These are phyloP conservation scores for Ibidorhyncha struthersii DNA, from an alignment of 2,113 vertebrate species.

Conservation along the genomic window DNA sequence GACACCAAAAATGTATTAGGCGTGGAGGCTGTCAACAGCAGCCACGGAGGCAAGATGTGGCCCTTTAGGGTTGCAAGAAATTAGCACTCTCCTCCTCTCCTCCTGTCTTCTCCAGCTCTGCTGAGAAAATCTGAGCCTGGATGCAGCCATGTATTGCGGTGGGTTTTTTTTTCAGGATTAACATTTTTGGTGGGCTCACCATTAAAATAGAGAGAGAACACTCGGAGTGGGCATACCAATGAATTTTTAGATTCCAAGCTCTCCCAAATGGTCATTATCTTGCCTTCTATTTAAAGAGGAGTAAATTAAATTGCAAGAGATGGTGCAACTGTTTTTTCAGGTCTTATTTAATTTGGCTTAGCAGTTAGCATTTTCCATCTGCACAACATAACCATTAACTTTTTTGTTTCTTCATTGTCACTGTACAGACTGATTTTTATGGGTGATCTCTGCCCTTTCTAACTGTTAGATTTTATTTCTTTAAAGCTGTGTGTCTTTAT, in stretches of 20 bases:
- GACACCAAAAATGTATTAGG: neutral
- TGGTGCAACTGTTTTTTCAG: constrained; percentile 49
- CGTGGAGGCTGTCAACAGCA: accelerated
- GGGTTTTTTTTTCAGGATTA: neutral
- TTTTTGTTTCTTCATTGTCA: constrained; percentile 35
- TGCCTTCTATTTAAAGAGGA: constrained; percentile 56
- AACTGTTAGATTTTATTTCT: constrained; percentile 12
- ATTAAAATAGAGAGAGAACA: constrained; percentile 4
- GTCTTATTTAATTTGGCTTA: constrained; percentile 62
- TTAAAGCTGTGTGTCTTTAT: constrained; percentile 32
- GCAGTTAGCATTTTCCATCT: constrained; percentile 61
- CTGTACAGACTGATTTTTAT: constrained; percentile 13
- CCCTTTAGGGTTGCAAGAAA: neutral
- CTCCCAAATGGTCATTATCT: constrained; percentile 35
- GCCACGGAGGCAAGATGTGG: neutral
- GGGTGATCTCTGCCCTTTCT: constrained; percentile 12
- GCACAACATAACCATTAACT: constrained; percentile 30
- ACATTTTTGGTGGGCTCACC: neutral
- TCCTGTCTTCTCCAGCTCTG: neutral
- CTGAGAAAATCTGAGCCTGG: neutral
- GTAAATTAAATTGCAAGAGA: constrained; percentile 60
- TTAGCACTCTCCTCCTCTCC: neutral
- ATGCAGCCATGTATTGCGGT: neutral
- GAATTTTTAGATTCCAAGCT: constrained; percentile 33
- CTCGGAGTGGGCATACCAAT: neutral